Evolutionary conservation across 2,888 invertebrate genomes (phyloP).

Genomic region (Tetragonisca angustula): DNA sequence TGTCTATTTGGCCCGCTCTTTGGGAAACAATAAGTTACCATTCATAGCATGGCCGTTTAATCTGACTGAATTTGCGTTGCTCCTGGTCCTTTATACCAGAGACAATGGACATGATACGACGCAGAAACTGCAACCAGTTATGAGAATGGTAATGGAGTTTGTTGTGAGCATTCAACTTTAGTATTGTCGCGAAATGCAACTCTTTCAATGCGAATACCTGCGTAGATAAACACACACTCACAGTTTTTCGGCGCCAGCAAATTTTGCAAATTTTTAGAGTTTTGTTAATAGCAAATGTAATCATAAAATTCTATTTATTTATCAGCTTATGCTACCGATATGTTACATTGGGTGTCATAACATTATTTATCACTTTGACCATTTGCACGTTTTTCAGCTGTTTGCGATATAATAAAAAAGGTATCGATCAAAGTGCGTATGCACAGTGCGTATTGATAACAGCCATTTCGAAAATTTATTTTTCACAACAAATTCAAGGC

Average conservation of each 20-base stretch:
- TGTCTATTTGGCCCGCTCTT: constrained; percentile 78
- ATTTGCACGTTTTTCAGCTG: background rate
- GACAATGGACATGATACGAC: constrained; percentile 51
- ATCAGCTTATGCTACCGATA: too few relatives aligned
- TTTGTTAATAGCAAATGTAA: background rate
- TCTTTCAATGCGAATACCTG: background rate
- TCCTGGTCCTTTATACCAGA: constrained; percentile 76
- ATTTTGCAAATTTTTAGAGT: background rate
- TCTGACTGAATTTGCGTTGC: constrained; percentile 78
- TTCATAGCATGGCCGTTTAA: constrained; percentile 82
- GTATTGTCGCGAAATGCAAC: background rate
- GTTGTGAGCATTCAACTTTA: background rate
- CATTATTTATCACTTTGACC: background rate
- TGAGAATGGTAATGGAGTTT: constrained; percentile 53
- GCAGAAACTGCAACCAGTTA: constrained; percentile 26
- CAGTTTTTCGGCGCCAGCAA: background rate
- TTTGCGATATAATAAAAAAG: background rate
- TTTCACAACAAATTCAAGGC: background rate
- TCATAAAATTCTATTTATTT: background rate
- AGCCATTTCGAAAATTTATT: background rate
- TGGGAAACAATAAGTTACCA: constrained; percentile 77
- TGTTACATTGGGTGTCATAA: background rate
- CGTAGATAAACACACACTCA: background rate
- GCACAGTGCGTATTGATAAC: background rate
- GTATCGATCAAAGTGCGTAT: background rate